These are phyloP conservation scores for Rhinogobio ventralis DNA, from an alignment of 2,797 vertebrate genomes.

Conservation along the genomic window DNA sequence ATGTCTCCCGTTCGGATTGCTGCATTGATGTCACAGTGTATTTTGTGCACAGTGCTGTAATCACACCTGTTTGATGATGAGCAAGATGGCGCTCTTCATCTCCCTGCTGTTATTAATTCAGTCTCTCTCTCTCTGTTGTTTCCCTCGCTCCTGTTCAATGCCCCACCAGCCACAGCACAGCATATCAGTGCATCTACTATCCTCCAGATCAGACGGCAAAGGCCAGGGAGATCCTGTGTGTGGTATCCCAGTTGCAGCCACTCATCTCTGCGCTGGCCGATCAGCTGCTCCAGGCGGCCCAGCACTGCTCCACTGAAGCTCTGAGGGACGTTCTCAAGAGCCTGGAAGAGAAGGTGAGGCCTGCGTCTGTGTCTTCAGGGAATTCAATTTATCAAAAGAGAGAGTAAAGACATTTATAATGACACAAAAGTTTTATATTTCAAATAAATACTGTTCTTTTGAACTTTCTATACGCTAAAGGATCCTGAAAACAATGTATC, in stretches of 20 bases:
- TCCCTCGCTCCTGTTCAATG: not conserved
- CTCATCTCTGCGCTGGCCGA: constrained; percentile 91
- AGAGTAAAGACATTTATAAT: not conserved
- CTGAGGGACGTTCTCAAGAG: constrained; percentile 92
- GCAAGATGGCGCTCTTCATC: not conserved
- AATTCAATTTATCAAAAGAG: rapidly evolving
- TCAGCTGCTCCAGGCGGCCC: constrained; percentile 91
- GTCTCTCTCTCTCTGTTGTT: not conserved
- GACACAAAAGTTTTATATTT: not conserved
- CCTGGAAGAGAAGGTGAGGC: constrained; percentile 94
- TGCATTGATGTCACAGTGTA: constrained; percentile 5
- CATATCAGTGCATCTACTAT: constrained; percentile 99
- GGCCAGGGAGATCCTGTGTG: constrained; percentile 94
- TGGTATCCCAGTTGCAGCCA: constrained; percentile 90
- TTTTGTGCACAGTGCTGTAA: not conserved
- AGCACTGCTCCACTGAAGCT: constrained; percentile 85
- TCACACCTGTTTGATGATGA: constrained; percentile 10
- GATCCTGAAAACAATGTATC: too few species aligned
- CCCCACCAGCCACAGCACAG: constrained; percentile 84
- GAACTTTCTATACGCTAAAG: not conserved
- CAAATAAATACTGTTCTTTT: not conserved
- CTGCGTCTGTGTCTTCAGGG: not conserved
- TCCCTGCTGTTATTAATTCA: not conserved
- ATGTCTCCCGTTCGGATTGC: not conserved
- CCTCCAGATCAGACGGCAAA: constrained; percentile 97